These are phyloP conservation scores for Nesoenas mayeri DNA, from an alignment of 2,113 vertebrate species.

Conservation along the genomic window DNA sequence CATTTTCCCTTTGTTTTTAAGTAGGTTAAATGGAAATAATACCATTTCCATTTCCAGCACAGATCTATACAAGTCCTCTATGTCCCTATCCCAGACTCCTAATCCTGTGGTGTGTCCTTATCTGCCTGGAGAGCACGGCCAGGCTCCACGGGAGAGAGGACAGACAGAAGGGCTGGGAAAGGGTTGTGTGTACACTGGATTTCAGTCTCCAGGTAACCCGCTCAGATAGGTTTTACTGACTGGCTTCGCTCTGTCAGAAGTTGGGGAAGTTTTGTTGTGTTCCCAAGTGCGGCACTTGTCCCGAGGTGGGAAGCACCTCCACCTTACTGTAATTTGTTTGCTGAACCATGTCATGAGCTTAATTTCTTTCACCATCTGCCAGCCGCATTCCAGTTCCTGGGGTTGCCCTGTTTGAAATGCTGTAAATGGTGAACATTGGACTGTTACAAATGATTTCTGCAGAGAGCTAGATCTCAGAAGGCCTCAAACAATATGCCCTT, in stretches of 20 bases:
- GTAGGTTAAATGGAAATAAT: conserved; percentile 47
- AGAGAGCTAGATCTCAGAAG: conserved; percentile 46
- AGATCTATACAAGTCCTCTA: conserved; percentile 4
- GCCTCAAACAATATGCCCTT: conserved; percentile 53
- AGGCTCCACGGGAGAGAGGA: neutral
- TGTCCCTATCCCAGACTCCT: neutral
- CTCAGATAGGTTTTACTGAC: neutral
- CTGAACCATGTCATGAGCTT: conserved; percentile 69
- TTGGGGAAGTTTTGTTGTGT: neutral
- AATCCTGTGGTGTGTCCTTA: neutral
- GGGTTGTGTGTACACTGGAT: neutral
- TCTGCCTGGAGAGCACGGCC: neutral
- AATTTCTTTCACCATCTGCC: conserved; percentile 74
- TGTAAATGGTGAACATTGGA: conserved; percentile 73
- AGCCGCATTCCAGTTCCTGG: conserved; percentile 62
- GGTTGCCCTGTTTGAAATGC: conserved; percentile 66
- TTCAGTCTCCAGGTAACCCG: neutral
- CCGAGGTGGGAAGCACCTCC: neutral
- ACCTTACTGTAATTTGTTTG: conserved; percentile 18
- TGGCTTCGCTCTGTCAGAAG: neutral
- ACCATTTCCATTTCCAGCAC: neutral
- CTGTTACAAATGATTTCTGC: conserved; percentile 70
- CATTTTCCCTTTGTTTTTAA: conserved; percentile 48
- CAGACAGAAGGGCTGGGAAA: neutral
- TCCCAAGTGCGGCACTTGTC: conserved; percentile 1